A percentile compares a stretch with the other conserved stretches of the same genome.
Evolutionary conservation across 2,113 vertebrate species (phyloP).

Genomic region (Condylura cristata): DNA sequence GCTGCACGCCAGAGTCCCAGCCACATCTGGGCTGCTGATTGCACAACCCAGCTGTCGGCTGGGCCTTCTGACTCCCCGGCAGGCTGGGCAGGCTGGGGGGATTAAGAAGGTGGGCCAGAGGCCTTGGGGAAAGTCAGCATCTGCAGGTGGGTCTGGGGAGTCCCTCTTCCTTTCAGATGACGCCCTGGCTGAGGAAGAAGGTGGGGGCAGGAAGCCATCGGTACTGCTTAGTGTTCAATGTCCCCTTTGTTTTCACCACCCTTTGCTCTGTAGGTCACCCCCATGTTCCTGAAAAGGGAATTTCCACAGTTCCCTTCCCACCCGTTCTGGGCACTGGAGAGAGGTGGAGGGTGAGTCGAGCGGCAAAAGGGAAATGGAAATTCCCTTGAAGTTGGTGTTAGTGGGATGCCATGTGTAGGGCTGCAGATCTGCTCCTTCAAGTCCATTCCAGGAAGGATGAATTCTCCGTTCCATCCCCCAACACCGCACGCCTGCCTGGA

Average conservation of each 20-base stretch:
- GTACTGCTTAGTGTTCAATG: slow-evolving; percentile 22
- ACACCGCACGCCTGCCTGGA: neutral
- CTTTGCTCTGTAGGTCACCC: slow-evolving; percentile 26
- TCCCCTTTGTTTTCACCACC: slow-evolving; percentile 10
- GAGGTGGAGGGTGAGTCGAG: slow-evolving; percentile 63
- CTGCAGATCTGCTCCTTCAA: slow-evolving; percentile 19
- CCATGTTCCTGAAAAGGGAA: slow-evolving; percentile 76
- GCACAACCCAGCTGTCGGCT: slow-evolving; percentile 77
- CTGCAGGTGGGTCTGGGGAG: slow-evolving; percentile 40
- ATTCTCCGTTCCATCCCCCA: neutral
- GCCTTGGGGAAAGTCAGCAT: slow-evolving; percentile 70
- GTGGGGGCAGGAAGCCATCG: neutral
- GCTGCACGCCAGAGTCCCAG: slow-evolving; percentile 70
- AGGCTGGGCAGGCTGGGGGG: slow-evolving; percentile 54
- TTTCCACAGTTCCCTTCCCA: slow-evolving; percentile 80
- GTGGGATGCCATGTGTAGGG: slow-evolving; percentile 39
- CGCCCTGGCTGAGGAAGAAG: slow-evolving; percentile 39
- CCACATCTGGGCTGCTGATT: slow-evolving; percentile 79
- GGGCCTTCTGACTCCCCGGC: slow-evolving; percentile 56
- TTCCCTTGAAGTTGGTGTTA: slow-evolving; percentile 72
- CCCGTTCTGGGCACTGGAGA: slow-evolving; percentile 51
- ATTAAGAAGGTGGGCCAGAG: slow-evolving; percentile 52
- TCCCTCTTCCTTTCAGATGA: slow-evolving; percentile 12
- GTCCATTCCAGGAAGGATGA: slow-evolving; percentile 64
- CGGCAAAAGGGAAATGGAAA: slow-evolving; percentile 74